Evolutionary conservation across 37 sponge, comb jelly and placozoan genomes (phyloP), one percentile per base, ranked within the genome.

Genomic region (Hexactinellida sp.): DNA sequence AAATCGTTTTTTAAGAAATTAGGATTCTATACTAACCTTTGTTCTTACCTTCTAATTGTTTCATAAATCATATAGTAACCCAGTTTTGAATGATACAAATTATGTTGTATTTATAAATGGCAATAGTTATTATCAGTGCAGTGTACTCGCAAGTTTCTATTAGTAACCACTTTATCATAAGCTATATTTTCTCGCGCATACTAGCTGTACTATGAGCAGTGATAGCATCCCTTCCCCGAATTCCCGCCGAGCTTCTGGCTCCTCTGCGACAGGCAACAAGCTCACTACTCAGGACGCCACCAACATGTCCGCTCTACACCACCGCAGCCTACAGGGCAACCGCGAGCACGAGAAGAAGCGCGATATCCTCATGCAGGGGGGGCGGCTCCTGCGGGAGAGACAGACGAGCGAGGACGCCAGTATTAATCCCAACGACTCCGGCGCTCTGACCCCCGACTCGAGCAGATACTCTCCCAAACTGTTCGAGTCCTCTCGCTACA

Each of bases 301-400:
- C 21, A 63, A 28, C 13, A 63, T 63, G 76, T 63, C 76, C 25
- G 76, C 76, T 25, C 76, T 63, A 10, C 76, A 63, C 34, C 30
- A 25, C 76, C 76, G 76, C 34, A 63, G 76, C 13, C 3, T 63
- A 63, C 76, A 63, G 13, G 76, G 76, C 5, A 63, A 63, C 76
- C 25, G 25, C 25, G 76, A 63, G 76, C 76, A 63, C 76, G 76
- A 63, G 30, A 63, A 63, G 76, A 63, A 63, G 76, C 3, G 76
- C 3, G 76, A 63, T n/a, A 63, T 63, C 76, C 76, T 10, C 28
- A 63, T n/a, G 30, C 76, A 63, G 76, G 76, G 76, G 5, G 76
- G 28, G 3, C 3, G 3, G 76, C 76, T 63, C 25, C 76, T 63
- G 28, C 76, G 76, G 21, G 76, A 63, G 76, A 63, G 76, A 63